A percentile compares a stretch with the other conserved stretches of the same genome.
Evolutionary conservation across 37 sponge, comb jelly and placozoan species (phyloP).

Genomic region (Aplysina aerophoba): DNA sequence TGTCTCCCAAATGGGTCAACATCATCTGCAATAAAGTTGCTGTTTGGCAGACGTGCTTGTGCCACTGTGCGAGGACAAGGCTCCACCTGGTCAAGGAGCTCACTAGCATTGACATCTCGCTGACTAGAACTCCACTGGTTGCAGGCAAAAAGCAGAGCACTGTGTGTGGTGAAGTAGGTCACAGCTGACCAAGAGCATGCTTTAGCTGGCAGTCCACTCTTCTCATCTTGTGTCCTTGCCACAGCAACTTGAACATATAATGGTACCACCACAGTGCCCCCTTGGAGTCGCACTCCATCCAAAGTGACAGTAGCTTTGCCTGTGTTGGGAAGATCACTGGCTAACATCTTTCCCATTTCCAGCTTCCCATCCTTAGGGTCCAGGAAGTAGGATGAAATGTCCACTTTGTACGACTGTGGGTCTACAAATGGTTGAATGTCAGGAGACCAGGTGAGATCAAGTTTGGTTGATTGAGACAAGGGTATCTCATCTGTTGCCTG

Average conservation of each 20-base stretch:
- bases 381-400: constrained; percentile 24
- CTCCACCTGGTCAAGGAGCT: constrained; percentile 8
- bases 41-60: constrained; percentile 25
- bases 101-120: background rate
- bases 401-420: constrained; percentile 30
- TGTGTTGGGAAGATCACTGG: constrained; percentile 9
- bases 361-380: background rate
- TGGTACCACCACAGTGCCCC: background rate
- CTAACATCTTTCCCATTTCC: background rate
- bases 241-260: too few species aligned
- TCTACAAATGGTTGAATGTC: constrained; percentile 20
- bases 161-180: too few species aligned
- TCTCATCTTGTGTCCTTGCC: too few species aligned
- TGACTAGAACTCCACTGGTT: background rate
- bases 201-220: too few species aligned
- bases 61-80: constrained; percentile 41
- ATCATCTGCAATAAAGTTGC: background rate
- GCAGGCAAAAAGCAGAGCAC: too few species aligned
- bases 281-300: background rate
- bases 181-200: too few species aligned
- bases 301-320: background rate
- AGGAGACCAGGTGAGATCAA: background rate
- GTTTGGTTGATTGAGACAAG: too few species aligned
- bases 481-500: too few species aligned
- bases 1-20: too few species aligned